These are phyloP conservation scores for Diorhabda sublineata DNA, from an alignment of 1,140 invertebrate species.

Conservation along the genomic window DNA sequence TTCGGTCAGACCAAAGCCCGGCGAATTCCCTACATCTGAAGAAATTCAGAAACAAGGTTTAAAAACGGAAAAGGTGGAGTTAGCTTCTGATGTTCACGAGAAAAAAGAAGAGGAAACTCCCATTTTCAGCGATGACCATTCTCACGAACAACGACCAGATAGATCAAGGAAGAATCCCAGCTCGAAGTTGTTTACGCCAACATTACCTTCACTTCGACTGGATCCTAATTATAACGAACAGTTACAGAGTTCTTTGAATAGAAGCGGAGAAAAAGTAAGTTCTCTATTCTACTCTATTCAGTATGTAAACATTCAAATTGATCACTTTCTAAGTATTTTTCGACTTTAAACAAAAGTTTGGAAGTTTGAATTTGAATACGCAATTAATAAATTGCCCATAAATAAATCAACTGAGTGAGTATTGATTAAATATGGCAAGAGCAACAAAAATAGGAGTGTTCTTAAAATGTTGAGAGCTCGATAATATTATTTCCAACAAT, in stretches of 20 bases:
- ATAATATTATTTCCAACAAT: too few species aligned
- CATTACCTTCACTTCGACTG: conserved; percentile 31
- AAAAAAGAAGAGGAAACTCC: conserved; percentile 34
- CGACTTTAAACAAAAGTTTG: too few species aligned
- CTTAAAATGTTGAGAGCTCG: too few species aligned
- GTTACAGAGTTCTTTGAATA: conserved; percentile 7
- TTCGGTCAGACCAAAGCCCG: conserved; percentile 67
- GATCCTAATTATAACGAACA: conserved; percentile 22
- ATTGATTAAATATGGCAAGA: too few species aligned
- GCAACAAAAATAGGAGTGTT: too few species aligned
- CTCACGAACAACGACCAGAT: conserved; percentile 57
- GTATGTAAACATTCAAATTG: not conserved
- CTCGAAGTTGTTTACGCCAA: conserved; percentile 37
- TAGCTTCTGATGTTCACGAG: conserved; percentile 36
- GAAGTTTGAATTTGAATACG: too few species aligned
- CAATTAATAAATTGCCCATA: too few species aligned
- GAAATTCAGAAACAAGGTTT: conserved; percentile 56
- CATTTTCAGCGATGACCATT: conserved; percentile 56
- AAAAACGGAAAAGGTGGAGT: conserved; percentile 45
- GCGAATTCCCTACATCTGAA: conserved; percentile 73
- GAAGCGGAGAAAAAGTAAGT: conserved; percentile 6
- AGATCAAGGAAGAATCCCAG: conserved; percentile 48
- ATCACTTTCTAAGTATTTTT: not conserved
- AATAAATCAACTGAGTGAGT: too few species aligned
- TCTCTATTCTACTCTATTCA: not conserved